These are phyloP conservation scores for Timema cristinae DNA, from an alignment of 2,888 invertebrate genomes.

Conservation along the genomic window DNA sequence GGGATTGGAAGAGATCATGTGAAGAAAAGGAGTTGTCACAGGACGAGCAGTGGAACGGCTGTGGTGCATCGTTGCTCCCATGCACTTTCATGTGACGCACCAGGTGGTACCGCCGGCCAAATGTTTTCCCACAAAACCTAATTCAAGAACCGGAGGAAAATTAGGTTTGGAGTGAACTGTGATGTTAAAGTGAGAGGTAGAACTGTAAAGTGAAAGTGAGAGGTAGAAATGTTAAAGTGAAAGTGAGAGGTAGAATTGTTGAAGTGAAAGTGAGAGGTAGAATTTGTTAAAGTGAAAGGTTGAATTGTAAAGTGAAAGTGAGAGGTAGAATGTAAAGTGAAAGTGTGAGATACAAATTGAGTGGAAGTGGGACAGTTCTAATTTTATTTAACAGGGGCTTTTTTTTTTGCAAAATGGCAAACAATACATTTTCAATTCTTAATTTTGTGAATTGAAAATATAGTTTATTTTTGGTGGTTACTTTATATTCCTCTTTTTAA, in stretches of 20 bases:
- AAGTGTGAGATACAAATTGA: background rate
- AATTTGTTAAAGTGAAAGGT: background rate
- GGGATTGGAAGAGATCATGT: constrained; percentile 24
- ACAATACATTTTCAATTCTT: too few relatives aligned
- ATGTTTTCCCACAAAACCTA: constrained; percentile 34
- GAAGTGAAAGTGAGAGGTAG: background rate
- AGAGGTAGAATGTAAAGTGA: too few relatives aligned
- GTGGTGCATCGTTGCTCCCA: constrained; percentile 22
- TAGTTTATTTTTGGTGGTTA: too few relatives aligned
- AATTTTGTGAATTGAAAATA: too few relatives aligned
- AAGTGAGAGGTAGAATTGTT: background rate
- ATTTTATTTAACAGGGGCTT: too few relatives aligned
- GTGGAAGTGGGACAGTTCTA: background rate
- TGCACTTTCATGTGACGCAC: constrained; percentile 36
- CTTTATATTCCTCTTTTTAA: too few relatives aligned
- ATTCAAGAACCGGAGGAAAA: constrained; percentile 10
- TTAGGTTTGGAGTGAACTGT: constrained; percentile 2
- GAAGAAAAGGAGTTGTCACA: constrained; percentile 24
- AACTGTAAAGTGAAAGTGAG: background rate
- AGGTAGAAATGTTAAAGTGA: too few relatives aligned
- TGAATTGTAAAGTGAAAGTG: too few relatives aligned
- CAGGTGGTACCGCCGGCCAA: constrained; percentile 35
- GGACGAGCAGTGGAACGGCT: constrained; percentile 26
- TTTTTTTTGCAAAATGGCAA: too few relatives aligned
- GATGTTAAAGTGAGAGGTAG: background rate